A percentile compares a stretch with the other conserved stretches of the same genome.
Evolutionary conservation across 2,113 vertebrate genomes (phyloP).

Genomic region (Raja brachyura): DNA sequence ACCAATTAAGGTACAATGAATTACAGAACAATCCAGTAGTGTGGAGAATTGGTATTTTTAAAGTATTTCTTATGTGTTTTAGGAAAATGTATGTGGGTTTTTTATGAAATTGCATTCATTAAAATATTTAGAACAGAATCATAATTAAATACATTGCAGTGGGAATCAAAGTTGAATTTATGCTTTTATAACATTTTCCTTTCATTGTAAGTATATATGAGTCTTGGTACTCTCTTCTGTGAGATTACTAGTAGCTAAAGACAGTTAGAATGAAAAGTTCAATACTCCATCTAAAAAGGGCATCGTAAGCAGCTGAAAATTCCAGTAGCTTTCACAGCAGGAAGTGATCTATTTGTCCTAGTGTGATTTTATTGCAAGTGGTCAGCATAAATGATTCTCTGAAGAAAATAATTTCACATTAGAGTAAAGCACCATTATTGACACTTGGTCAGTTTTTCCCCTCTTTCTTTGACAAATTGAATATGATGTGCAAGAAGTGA

Average conservation of each 20-base stretch:
- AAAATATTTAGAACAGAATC: neutral
- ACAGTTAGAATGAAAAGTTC: neutral
- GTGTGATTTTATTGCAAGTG: conserved; percentile 4
- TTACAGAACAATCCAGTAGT: neutral
- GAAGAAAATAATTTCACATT: neutral
- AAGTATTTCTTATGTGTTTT: neutral
- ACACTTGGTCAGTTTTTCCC: neutral
- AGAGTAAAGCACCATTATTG: neutral
- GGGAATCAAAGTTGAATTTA: neutral
- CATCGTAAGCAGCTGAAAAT: neutral
- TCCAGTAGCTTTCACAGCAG: conserved; percentile 1
- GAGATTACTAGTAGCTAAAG: neutral
- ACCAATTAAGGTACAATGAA: too few species aligned
- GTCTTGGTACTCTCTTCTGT: neutral
- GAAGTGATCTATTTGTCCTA: neutral
- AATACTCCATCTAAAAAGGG: neutral
- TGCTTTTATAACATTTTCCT: neutral
- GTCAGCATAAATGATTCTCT: conserved; percentile 3
- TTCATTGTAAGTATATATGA: neutral
- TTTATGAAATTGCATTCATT: neutral
- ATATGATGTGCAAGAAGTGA: neutral
- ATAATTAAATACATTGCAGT: neutral
- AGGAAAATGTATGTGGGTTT: neutral
- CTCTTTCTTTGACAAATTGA: neutral
- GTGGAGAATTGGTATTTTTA: neutral